Evolutionary conservation across 2,888 invertebrate genomes (phyloP).

Genomic region (Monopis laevigella): DNA sequence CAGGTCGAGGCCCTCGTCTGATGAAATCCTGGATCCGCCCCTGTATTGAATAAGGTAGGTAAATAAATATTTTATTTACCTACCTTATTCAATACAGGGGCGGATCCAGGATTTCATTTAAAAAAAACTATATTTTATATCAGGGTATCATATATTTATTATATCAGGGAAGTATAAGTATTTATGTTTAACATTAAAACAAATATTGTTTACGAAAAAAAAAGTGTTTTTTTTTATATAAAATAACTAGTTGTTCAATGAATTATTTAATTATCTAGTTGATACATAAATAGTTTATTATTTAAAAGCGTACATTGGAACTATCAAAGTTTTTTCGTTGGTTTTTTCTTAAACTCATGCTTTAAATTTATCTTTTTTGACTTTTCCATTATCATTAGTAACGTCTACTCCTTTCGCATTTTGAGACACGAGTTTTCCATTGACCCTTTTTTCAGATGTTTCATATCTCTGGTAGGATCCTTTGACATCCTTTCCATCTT

Average conservation of each 20-base stretch:
- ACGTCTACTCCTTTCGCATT: background rate
- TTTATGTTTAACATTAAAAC: background rate
- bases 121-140: too few relatives aligned
- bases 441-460: slow-evolving; percentile 3
- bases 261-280: background rate
- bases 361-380: background rate
- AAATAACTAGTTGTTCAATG: background rate
- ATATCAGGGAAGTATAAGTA: too few relatives aligned
- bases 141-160: too few relatives aligned
- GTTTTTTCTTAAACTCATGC: too few relatives aligned
- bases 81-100: too few relatives aligned
- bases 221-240: background rate
- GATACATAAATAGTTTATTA: background rate
- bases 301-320: background rate
- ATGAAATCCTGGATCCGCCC: too few relatives aligned
- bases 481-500: background rate
- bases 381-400: slow-evolving; percentile 12
- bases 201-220: background rate
- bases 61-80: too few relatives aligned
- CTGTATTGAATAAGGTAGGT: too few relatives aligned
- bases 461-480: slow-evolving; percentile 6
- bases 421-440: slow-evolving; percentile 2
- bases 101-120: too few relatives aligned
- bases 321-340: background rate
- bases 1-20: too few relatives aligned